Base-by-base conservation (phyloP, 35 echinoderm and acorn worm genomes). In the Patiria miniata region DNA sequence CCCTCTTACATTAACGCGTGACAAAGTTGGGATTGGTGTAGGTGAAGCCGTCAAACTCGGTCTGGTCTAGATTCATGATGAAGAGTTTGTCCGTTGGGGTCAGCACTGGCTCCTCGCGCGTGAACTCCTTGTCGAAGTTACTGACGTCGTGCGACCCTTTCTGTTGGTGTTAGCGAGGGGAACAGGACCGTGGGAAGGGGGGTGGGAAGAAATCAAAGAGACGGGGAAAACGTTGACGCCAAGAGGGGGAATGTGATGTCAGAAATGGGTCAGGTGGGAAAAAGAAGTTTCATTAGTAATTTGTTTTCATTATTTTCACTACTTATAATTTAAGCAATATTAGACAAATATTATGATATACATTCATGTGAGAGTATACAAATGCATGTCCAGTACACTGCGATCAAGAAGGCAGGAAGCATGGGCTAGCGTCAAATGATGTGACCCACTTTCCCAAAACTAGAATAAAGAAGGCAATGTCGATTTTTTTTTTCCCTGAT, bases 1-100 rank as follows among this genome's bases (percentile, higher is more conserved):
- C 57, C 28, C 19, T 32, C 65, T 69, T 34, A 30, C 19, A 18
- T 34, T 73, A 73, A 73, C 65, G 65, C 37, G 54, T 61, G 30
- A 84, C 57, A 38, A 59, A 84, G 21, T 84, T 58, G 12, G 82
- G 82, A 60, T 84, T 84, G 76, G 81, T 92, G 81, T 83, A 99
- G 15, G 89, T 87, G 77, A 99, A 99, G 9, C 96, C 96, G 28
- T 92, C 93, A 81, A 99, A 99, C 78, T 99, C 96, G 1, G 92
- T 94, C 68, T 99, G 96, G 76, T 99, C 96, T 15, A 99, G 78
- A 61, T 99, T 99, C 96, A 99, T 99, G 7, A 99, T 99, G 79
- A 94, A 99, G 40, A 99, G 83, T 84, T 99, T 99, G 60, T 99
- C 96, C 0, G 96, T 99, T 51, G 96, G 96, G 6, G 96, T 99